phyloP scores from a whole-genome alignment of 1,140 invertebrate genomes.

The Zaprionus ornatus region DNA sequence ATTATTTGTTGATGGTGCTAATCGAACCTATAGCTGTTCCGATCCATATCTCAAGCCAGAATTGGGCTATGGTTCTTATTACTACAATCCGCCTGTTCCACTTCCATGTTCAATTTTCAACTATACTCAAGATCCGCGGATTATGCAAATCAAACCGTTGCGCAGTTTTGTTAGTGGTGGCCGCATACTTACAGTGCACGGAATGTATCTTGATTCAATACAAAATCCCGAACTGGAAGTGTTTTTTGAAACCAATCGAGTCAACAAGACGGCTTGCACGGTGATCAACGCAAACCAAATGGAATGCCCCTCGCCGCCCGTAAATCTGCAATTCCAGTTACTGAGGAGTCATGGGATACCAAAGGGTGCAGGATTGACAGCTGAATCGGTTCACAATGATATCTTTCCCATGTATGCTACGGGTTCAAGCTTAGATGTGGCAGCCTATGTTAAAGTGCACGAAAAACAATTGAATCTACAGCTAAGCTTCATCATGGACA shows the following conservation, averaged over 20 bases:
- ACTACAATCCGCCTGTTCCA: constrained; percentile 34
- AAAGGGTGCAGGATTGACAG: constrained; percentile 26
- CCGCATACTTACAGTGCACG: constrained; percentile 95
- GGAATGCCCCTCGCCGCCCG: constrained; percentile 96
- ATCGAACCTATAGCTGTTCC: constrained; percentile 87
- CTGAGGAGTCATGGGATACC: constrained; percentile 22
- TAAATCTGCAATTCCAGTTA: constrained; percentile 86
- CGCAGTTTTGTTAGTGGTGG: constrained; percentile 96
- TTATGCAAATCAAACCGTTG: constrained; percentile 95
- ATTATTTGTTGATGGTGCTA: constrained; percentile 93
- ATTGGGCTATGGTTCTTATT: constrained; percentile 14
- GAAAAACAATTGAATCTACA: constrained; percentile 88
- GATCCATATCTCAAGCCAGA: constrained; percentile 20
- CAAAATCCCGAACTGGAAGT: constrained; percentile 94
- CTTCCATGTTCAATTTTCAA: constrained; percentile 87
- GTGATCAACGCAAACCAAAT: constrained; percentile 95
- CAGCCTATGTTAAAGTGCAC: constrained; percentile 72
- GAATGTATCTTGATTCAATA: constrained; percentile 95
- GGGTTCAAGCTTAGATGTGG: constrained; percentile 53
- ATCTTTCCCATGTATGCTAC: constrained; percentile 55
- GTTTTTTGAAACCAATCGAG: constrained; percentile 84
- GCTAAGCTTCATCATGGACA: constrained; percentile 98
- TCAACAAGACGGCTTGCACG: constrained; percentile 93
- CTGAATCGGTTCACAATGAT: constrained; percentile 28
- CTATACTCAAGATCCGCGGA: constrained; percentile 96